phyloP scores from a whole-genome alignment of 2,797 vertebrate species.

The Botia kubotai region DNA sequence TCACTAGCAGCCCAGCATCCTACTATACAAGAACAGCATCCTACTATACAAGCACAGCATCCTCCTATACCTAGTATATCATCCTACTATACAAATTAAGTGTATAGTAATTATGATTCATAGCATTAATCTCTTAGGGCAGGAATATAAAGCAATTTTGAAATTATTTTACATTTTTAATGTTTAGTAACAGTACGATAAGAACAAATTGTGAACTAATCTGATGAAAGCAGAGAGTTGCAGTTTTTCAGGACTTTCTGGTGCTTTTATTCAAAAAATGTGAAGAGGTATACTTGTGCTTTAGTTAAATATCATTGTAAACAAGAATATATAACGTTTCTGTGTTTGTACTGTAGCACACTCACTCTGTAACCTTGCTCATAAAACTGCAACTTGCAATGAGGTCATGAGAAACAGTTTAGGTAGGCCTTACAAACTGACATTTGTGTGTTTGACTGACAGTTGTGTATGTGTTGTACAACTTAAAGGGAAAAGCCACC shows the following conservation, averaged over 20 bases:
- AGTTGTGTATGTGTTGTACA: neutral
- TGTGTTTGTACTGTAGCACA: slow-evolving; percentile 5
- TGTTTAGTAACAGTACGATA: neutral
- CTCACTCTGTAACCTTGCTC: neutral
- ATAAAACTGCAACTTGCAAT: too few relatives aligned
- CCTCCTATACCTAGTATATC: too few relatives aligned
- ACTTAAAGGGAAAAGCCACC: slow-evolving; percentile 39
- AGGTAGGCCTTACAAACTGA: neutral
- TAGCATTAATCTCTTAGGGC: slow-evolving; percentile 15
- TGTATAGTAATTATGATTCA: neutral
- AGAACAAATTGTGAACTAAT: neutral
- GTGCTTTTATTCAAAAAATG: slow-evolving; percentile 8
- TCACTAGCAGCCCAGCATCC: too few relatives aligned
- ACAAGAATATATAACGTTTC: slow-evolving; percentile 17
- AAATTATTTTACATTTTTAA: neutral
- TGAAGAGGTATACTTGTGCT: slow-evolving; percentile 47
- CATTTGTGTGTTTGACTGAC: neutral
- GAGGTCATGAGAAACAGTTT: neutral
- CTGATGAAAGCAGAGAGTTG: neutral
- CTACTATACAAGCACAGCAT: too few relatives aligned
- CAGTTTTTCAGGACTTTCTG: neutral
- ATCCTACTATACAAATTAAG: too few relatives aligned
- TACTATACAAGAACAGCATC: too few relatives aligned
- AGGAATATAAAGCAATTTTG: slow-evolving; percentile 35
- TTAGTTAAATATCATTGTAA: slow-evolving; percentile 23